Conservation (phyloP, 1,140 invertebrate genomes). For the Latrodectus geometricus region DNA sequence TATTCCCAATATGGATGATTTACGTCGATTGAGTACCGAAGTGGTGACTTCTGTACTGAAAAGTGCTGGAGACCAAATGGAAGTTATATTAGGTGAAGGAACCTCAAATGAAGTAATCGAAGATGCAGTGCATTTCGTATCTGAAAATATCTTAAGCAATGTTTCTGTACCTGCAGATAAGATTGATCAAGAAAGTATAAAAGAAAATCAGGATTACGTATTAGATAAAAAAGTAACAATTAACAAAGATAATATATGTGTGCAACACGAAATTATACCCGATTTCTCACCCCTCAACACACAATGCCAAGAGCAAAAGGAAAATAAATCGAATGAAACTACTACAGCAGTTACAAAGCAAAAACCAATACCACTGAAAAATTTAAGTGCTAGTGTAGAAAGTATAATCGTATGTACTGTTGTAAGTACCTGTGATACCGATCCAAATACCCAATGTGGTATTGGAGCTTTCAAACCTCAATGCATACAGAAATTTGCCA, state of each 20-base stretch:
- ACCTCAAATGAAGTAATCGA: background rate
- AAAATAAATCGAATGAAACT: background rate
- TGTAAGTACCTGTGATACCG: background rate
- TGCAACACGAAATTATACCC: background rate
- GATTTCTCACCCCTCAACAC: background rate
- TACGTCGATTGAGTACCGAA: background rate
- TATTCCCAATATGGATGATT: background rate
- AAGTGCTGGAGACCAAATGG: background rate
- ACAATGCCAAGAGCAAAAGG: background rate
- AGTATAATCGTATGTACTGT: background rate
- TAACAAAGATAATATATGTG: background rate
- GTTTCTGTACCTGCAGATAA: background rate
- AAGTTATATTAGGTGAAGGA: background rate
- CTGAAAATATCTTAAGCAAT: too few species aligned
- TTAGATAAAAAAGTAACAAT: too few species aligned
- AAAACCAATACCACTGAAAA: background rate
- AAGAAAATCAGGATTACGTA: too few species aligned
- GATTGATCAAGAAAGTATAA: background rate
- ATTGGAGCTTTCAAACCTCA: conserved; percentile 36
- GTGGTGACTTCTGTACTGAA: background rate
- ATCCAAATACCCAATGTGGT: conserved; percentile 43
- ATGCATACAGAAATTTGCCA: conserved; percentile 78
- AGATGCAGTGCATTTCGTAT: too few species aligned
- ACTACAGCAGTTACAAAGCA: background rate
- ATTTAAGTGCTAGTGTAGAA: background rate